These are phyloP conservation scores for Lophochroa leadbeateri DNA, from an alignment of 2,113 vertebrate genomes.

Conservation along the genomic window DNA sequence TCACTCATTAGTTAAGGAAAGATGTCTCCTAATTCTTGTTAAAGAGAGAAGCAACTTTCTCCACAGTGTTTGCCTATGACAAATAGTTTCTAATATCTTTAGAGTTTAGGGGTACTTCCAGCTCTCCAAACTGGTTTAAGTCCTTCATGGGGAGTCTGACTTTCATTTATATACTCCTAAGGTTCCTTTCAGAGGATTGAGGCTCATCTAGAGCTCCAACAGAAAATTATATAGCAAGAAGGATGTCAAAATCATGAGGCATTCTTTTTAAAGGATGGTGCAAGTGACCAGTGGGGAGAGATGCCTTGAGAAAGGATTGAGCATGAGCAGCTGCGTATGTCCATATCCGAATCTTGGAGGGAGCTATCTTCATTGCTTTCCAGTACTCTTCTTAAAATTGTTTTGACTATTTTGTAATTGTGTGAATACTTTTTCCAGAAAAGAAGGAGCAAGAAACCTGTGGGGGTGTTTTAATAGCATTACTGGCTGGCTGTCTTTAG, in stretches of 20 bases:
- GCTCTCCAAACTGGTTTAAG: background rate
- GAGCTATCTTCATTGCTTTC: background rate
- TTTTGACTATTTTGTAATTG: background rate
- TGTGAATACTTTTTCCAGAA: background rate
- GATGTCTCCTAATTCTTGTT: fast-evolving
- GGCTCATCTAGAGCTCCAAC: background rate
- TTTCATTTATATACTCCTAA: background rate
- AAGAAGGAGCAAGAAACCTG: background rate
- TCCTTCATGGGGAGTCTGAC: background rate
- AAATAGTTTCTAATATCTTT: background rate
- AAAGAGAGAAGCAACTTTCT: background rate
- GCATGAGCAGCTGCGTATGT: background rate
- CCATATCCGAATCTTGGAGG: background rate
- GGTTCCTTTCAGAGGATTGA: background rate
- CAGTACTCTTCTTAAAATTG: background rate
- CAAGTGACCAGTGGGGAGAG: background rate
- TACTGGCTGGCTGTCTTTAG: background rate
- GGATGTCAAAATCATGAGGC: background rate
- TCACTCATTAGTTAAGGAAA: background rate
- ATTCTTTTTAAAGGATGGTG: background rate
- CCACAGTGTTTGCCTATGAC: background rate
- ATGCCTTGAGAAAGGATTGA: background rate
- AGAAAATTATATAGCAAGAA: background rate
- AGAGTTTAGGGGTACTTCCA: background rate
- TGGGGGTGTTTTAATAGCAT: background rate